Evolutionary conservation across 2,113 vertebrate genomes (phyloP).

Genomic region (Orycteropus afer): DNA sequence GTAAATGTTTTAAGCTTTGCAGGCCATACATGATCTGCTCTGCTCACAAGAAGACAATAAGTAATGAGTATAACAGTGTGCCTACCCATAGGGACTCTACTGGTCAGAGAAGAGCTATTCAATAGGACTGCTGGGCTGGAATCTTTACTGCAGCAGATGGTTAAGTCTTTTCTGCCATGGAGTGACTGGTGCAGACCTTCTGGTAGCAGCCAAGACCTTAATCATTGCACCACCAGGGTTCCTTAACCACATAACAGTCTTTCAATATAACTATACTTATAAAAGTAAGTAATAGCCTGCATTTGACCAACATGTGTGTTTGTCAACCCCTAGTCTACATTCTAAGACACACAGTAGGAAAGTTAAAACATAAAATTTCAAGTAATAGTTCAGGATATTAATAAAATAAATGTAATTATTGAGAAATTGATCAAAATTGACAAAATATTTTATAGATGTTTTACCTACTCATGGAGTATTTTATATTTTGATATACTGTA

Average conservation of each 20-base stretch:
- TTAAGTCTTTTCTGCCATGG: not conserved
- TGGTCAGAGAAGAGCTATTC: too few relatives aligned
- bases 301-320: too few relatives aligned
- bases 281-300: not conserved
- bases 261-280: not conserved
- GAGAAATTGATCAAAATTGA: not conserved
- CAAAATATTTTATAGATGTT: not conserved
- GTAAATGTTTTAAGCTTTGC: not conserved
- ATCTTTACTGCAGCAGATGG: not conserved
- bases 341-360: not conserved
- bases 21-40: accelerated
- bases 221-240: not conserved
- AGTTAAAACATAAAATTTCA: not conserved
- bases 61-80: not conserved
- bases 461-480: not conserved
- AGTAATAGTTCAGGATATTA: not conserved
- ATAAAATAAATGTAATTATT: not conserved
- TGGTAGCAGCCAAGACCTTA: not conserved
- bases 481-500: not conserved
- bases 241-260: not conserved
- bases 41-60: not conserved
- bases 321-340: not conserved
- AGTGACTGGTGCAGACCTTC: not conserved
- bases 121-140: too few relatives aligned
- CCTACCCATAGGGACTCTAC: too few relatives aligned